Evolutionary conservation across 2,888 invertebrate genomes (phyloP).

Genomic region (Odiellus spinosus): DNA sequence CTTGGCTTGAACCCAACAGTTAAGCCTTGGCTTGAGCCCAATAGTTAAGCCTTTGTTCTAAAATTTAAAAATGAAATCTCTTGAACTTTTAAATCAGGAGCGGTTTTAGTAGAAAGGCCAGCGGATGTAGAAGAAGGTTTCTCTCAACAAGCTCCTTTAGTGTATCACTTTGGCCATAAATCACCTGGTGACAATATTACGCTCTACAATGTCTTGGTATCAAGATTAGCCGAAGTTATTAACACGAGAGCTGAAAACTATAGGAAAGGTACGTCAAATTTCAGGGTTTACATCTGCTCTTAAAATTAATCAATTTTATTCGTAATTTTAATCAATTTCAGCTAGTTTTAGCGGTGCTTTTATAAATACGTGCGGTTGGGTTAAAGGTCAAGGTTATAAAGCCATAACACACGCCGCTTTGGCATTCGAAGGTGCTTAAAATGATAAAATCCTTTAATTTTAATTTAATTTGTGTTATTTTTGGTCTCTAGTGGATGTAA

Average conservation of each 20-base stretch:
- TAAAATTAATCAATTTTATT: slow-evolving; percentile 2
- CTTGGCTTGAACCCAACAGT: slow-evolving; percentile 27
- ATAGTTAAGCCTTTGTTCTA: neutral
- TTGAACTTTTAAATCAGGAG: slow-evolving; percentile 29
- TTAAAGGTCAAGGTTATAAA: slow-evolving; percentile 69
- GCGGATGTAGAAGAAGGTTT: slow-evolving; percentile 91
- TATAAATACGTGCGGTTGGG: slow-evolving; percentile 97
- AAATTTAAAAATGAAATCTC: no score
- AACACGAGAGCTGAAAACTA: slow-evolving; percentile 67
- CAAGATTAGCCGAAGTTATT: slow-evolving; percentile 69
- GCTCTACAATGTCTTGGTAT: slow-evolving; percentile 65
- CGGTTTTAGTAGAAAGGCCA: slow-evolving; percentile 75
- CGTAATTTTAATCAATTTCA: slow-evolving; percentile 29
- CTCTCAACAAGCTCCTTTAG: slow-evolving; percentile 76
- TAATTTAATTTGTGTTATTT: neutral
- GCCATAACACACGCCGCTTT: slow-evolving; percentile 72
- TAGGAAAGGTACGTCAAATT: slow-evolving; percentile 50
- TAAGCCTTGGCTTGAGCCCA: slow-evolving; percentile 26
- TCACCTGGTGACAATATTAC: slow-evolving; percentile 56
- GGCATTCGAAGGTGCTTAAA: slow-evolving; percentile 81
- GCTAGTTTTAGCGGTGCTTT: slow-evolving; percentile 53
- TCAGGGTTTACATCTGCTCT: neutral
- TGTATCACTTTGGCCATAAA: slow-evolving; percentile 85
- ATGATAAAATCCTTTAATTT: neutral
- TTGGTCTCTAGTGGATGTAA: slow-evolving; percentile 50